Conservation (phyloP, 2,113 vertebrate genomes). For the Odontesthes bonariensis region DNA sequence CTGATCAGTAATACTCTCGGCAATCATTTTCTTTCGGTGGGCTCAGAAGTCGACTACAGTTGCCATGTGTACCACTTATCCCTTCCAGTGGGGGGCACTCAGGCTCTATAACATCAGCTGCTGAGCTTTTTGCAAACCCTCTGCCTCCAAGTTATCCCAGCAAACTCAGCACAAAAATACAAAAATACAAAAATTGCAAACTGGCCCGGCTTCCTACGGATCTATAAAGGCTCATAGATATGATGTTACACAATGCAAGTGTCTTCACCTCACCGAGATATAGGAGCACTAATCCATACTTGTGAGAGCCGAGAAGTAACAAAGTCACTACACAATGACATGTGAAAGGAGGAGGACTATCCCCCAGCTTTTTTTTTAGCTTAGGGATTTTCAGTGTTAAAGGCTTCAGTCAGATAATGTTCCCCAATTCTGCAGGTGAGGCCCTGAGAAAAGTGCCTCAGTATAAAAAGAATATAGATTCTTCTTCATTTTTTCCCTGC, state of each 20-base stretch:
- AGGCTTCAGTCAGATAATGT: background rate
- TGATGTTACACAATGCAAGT: background rate
- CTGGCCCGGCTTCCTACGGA: background rate
- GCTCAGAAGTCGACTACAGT: background rate
- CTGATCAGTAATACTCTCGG: background rate
- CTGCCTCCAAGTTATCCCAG: conserved; percentile 4
- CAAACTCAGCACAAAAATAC: conserved; percentile 6
- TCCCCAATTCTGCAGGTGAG: background rate
- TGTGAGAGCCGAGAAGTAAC: background rate
- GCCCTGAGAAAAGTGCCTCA: background rate
- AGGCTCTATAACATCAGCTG: background rate
- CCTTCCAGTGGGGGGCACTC: conserved; percentile 49
- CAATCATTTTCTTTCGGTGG: background rate
- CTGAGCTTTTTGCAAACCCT: background rate
- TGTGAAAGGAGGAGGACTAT: background rate
- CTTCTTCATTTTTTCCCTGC: background rate
- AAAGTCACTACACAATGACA: background rate
- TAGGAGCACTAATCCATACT: background rate
- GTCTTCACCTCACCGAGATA: background rate
- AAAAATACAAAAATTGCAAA: conserved; percentile 16
- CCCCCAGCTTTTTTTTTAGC: background rate
- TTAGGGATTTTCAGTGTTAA: background rate
- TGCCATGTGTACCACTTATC: background rate
- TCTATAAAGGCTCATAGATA: background rate
- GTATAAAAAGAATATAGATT: background rate